Evolutionary conservation across 2,113 vertebrate species (phyloP), one percentile per base, ranked within the genome.

Genomic region (Pseudolaguvia tuberculata): DNA sequence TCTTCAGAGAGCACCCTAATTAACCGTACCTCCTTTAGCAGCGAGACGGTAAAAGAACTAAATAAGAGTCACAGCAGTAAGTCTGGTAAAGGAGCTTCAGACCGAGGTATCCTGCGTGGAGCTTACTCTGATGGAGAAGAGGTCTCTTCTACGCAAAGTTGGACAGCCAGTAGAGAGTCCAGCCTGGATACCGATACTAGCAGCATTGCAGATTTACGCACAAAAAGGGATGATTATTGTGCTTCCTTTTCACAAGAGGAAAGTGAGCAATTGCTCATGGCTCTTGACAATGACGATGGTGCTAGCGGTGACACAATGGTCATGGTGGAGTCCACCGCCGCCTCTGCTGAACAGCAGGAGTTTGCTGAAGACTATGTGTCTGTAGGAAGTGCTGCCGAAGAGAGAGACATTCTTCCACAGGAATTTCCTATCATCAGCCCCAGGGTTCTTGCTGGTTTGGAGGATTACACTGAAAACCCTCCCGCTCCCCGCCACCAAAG

Each of bases 1-100:
- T 52, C 90, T n/a, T 82, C 89, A 0, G 91, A 92, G 20, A 75
- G 57, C 3, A 86, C 88, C 0, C 77, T 94, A 82, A 79, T 86
- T 47, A 93, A 93, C 80, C 94, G 95, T 65, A 97, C 96, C 0
- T 91, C 95, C 2, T 96, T 94, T 31, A 88, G 93, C 84, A 88
- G 85, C 0, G 95, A 97, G 23, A 89, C 83, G 0, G 92, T 91
- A 1, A 89, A 91, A 0, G 93, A 96, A 73, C 88, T 96, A 47
- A 90, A 93, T 84, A 88, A 88, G 66, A 84, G 89, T 77, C 80
- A 88, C 73, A 86, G 88, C 75, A 84, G 84, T 15, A 90, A 82
- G 80, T 25, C 86, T 2, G 86, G 85, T 0, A 62, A 68, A 76
- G 42, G 61, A 72, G 0, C 81, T 79, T 42, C 72, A 21, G 66